Base-by-base conservation (phyloP, 2,797 vertebrate genomes). In the Crypturellus tataupa region DNA sequence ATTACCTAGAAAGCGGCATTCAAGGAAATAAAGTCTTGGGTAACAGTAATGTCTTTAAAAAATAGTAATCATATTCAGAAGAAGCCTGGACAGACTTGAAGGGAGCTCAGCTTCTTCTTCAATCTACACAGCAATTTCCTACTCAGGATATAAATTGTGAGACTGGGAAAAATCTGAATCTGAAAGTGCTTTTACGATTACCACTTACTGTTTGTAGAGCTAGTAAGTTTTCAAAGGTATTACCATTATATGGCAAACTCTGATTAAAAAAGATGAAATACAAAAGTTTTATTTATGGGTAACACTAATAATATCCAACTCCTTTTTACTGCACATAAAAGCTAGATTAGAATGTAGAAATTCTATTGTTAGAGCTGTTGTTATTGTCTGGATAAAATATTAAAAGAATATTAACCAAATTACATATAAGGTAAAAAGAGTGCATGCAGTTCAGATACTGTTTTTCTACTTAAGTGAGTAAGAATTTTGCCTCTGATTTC, bases 241-340 rank as follows among this genome's bases (percentile, higher is more conserved):
- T 68, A 67, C 29, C 19, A 47, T 71, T 79, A 82, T 33, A 42
- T 4, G 31, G 44, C 44, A 91, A 87, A 80, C 24, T 62, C 80
- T 84, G 76, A 85, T 89, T 94, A 87, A 87, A 93, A 93, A 81
- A 80, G 27, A 69, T 20, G 24, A 89, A 91, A 80, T 3, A 7
- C 53, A 62, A 12, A 16, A 76, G 39, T 82, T 82, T 44, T 80
- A 69, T 87, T 80, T 90, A 47, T 56, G 85, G 59, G 40, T 44
- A 83, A 62, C n/a, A 62, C 19, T 81, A 73, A 89, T 70, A 95
- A 90, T 51, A 18, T 83, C 56, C n/a, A 16, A 4, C 5, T 82
- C 39, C 25, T 35, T 92, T 83, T 84, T 81, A 79, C 62, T 65
- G 55, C 21, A 68, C 24, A 27, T 81, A 62, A 89, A 75, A 93